Evolutionary conservation across 2,113 vertebrate genomes (phyloP).

Genomic region (Phocoena phocoena): DNA sequence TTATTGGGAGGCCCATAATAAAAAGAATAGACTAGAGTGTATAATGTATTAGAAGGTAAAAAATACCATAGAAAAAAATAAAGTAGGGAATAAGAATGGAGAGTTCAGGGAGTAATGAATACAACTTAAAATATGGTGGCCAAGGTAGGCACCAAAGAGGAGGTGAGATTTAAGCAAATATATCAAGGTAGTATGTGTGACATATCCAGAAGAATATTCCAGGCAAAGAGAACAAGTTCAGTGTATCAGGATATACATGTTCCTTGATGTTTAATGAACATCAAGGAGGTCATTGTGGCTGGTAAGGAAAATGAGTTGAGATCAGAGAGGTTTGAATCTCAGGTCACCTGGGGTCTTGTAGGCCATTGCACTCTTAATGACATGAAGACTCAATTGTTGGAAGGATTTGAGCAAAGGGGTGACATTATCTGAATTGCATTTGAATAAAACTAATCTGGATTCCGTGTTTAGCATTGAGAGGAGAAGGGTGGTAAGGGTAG

Average conservation of each 20-base stretch:
- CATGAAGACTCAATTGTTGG: background rate
- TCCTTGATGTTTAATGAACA: background rate
- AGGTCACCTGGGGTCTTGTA: rapidly evolving
- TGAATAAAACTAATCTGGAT: background rate
- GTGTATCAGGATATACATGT: background rate
- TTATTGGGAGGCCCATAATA: background rate
- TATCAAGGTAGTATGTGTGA: background rate
- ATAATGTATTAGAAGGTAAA: background rate
- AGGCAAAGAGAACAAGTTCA: background rate
- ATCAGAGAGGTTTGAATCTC: background rate
- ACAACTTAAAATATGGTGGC: background rate
- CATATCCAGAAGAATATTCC: background rate
- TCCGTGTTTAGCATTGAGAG: background rate
- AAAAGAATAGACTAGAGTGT: background rate
- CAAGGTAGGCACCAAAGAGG: background rate
- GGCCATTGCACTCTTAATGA: background rate
- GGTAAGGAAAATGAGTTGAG: background rate
- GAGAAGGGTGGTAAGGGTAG: background rate
- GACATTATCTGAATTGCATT: background rate
- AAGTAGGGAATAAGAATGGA: background rate
- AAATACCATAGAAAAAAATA: background rate
- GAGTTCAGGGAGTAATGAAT: background rate
- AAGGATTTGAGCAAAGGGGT: background rate
- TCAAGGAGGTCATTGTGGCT: background rate
- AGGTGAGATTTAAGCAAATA: background rate